These are phyloP conservation scores for Enoplosus armatus DNA, from an alignment of 2,797 vertebrate species.

Conservation along the genomic window DNA sequence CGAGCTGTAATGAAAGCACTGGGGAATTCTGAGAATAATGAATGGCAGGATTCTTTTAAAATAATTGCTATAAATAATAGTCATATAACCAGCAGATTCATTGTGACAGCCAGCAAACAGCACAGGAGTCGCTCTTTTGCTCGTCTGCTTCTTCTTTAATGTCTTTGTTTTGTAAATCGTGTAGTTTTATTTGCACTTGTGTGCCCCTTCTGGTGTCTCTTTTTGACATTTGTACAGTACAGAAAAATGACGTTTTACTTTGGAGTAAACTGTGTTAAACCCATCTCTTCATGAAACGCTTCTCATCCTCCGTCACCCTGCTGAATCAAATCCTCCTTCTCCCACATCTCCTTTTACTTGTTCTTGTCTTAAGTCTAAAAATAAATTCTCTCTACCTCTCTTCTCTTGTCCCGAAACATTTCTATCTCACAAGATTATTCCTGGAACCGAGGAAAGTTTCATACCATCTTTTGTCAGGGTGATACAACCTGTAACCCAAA, in stretches of 20 bases:
- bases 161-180: not conserved
- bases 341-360: conserved; percentile 4
- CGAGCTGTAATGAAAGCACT: conserved; percentile 12
- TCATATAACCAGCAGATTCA: not conserved
- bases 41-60: not conserved
- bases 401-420: conserved; percentile 4
- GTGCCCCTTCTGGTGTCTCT: not conserved
- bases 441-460: not conserved
- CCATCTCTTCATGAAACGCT: conserved; percentile 22
- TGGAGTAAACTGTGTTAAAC: conserved; percentile 22
- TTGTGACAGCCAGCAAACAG: not conserved
- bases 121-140: not conserved
- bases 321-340: conserved; percentile 29
- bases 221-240: not conserved
- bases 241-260: conserved; percentile 10
- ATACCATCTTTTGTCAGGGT: not conserved
- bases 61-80: not conserved
- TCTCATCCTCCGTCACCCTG: conserved; percentile 24
- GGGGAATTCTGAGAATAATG: not conserved
- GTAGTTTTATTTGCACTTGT: no score
- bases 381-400: conserved; percentile 26
- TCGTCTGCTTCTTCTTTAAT: not conserved
- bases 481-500: not conserved
- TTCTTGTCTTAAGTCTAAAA: conserved; percentile 44
- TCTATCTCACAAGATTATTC: conserved; percentile 11